Base-by-base conservation (phyloP, 1,140 invertebrate species). In the Bombus cullumanus region DNA sequence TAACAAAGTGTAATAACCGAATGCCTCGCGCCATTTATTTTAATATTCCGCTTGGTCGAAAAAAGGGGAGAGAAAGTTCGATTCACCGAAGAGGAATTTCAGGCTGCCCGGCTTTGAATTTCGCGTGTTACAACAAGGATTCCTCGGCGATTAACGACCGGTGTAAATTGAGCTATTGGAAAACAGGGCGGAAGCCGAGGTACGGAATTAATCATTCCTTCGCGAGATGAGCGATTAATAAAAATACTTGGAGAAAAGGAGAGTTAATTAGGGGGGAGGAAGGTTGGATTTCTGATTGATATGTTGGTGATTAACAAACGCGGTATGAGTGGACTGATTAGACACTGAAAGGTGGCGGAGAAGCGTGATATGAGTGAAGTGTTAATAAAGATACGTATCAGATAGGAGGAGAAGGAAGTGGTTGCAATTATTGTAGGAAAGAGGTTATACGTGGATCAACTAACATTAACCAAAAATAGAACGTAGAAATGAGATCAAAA, bases 1-100 rank as follows among this genome's bases (percentile, higher is more conserved):
- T 80, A 91, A 91, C 91, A 90, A 91, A 92, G 89, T 89, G 87
- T 85, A 89, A 91, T 92, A 88, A 91, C 86, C 82, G 84, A 71
- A 85, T 66, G 41, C 43, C 84, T 69, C 31, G 34, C 78, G 13
- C 43, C 71, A 81, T 85, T 81, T 81, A 90, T 86, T 90, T 91
- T 91, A 86, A 82, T 85, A 86, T 88, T 86, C 81, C 57, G 53
- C 31, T 57, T 37, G 41, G 62, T 6, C 47, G 28, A 37, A 12
- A 12, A 73, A n/a, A n/a, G 10, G 10, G 47, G 37, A 31, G 59
- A 22, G 15, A 82, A 12, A 22, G n/a, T 66, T 73, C 57, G 53
- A 66, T 72, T 62, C 31, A 34, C 12, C 62, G 10, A 59, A 34
- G 59, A 64, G 31, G 74, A 88, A 71, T 86, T 73, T 74, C 25